A percentile compares a stretch with the other conserved stretches of the same genome.
phyloP scores from a whole-genome alignment of 2,888 invertebrate genomes.

The Drosophila barbarae region DNA sequence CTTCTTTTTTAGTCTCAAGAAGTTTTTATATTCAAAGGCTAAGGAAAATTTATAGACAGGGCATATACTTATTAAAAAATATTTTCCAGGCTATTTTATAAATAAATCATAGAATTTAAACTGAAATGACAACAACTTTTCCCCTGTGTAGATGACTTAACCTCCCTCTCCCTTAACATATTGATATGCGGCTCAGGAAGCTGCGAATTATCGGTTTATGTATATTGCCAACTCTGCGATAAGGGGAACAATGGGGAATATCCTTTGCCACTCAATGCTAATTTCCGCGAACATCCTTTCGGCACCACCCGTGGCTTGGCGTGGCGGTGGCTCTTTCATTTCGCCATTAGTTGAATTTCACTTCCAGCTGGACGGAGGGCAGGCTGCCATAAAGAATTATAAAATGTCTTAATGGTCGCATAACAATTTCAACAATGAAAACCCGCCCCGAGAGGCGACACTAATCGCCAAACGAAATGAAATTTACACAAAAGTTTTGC shows the following conservation, averaged over 20 bases:
- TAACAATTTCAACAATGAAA: slow-evolving; percentile 72
- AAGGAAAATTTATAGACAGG: neutral
- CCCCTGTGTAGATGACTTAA: slow-evolving; percentile 2
- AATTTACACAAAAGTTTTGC: slow-evolving; percentile 70
- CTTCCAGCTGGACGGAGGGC: neutral
- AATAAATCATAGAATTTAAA: neutral
- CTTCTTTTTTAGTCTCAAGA: neutral
- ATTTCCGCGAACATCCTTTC: slow-evolving; percentile 42
- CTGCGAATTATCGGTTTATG: slow-evolving; percentile 66
- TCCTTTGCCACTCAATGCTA: slow-evolving; percentile 43
- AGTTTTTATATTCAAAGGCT: too few relatives aligned
- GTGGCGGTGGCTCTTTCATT: slow-evolving; percentile 31
- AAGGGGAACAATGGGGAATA: slow-evolving; percentile 41
- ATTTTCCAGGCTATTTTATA: neutral
- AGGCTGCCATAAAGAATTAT: slow-evolving; percentile 66
- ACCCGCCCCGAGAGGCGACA: slow-evolving; percentile 61
- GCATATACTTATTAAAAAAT: too few relatives aligned
- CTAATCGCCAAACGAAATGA: slow-evolving; percentile 77
- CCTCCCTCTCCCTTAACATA: slow-evolving; percentile 49
- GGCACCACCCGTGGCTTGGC: slow-evolving; percentile 23
- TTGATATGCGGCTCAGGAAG: slow-evolving; percentile 72
- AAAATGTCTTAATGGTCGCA: slow-evolving; percentile 73
- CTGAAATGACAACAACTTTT: neutral
- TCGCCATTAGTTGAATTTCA: slow-evolving; percentile 63
- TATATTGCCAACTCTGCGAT: slow-evolving; percentile 41